Evolutionary conservation across 2,888 invertebrate species (phyloP).

Genomic region (Drosophila mayaguana): DNA sequence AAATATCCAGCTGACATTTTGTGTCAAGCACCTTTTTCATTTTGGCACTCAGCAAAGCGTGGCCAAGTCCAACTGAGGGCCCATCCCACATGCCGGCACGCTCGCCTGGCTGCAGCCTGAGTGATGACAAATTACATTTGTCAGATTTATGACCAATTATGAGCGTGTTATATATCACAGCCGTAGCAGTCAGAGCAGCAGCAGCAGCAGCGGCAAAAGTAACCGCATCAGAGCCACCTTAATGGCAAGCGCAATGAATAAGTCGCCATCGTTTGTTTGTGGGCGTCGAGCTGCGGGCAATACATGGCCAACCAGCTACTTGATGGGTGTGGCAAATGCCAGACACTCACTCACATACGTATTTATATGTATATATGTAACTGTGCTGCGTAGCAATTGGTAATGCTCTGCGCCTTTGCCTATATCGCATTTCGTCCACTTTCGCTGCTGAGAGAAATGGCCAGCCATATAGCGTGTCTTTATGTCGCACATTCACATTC

Average conservation of each 20-base stretch:
- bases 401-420: conserved; percentile 43
- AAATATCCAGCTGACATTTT: conserved; percentile 82
- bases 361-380: neutral
- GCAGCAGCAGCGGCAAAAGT: conserved; percentile 20
- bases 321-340: conserved; percentile 26
- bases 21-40: conserved; percentile 82
- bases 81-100: conserved; percentile 23
- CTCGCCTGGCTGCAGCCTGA: conserved; percentile 73
- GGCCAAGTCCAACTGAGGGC: conserved; percentile 50
- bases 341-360: neutral
- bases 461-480: conserved; percentile 51
- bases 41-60: conserved; percentile 72
- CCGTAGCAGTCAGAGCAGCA: conserved; percentile 16
- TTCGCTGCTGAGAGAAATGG: conserved; percentile 58
- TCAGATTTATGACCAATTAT: conserved; percentile 85
- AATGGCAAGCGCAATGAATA: conserved; percentile 80
- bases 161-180: conserved; percentile 84
- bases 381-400: conserved; percentile 31
- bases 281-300: conserved; percentile 52
- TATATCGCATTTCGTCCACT: conserved; percentile 66
- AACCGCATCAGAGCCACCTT: conserved; percentile 70
- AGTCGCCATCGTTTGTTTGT: conserved; percentile 79
- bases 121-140: conserved; percentile 84
- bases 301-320: conserved; percentile 32
- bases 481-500: conserved; percentile 66